Conservation (phyloP, 2,113 vertebrate species). For the Steatornis caripensis region DNA sequence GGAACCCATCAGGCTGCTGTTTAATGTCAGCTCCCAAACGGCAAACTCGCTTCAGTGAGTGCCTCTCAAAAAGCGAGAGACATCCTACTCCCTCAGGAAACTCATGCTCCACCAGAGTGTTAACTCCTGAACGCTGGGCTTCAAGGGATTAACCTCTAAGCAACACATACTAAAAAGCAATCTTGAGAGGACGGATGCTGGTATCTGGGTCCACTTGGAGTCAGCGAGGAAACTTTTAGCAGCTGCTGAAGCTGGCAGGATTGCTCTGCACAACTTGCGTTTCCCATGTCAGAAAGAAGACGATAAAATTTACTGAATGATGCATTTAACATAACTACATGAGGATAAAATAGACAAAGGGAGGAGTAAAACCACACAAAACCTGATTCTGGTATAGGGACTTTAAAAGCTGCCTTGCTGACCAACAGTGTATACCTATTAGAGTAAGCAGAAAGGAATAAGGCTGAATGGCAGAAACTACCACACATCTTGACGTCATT, state of each 20-base stretch:
- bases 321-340: background rate
- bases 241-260: background rate
- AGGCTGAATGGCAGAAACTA: background rate
- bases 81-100: background rate
- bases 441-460: background rate
- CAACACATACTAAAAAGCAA: background rate
- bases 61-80: background rate
- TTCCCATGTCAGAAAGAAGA: background rate
- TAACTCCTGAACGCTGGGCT: background rate
- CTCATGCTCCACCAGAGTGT: background rate
- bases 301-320: background rate
- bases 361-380: background rate
- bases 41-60: rapidly evolving
- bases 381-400: background rate
- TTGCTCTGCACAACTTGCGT: background rate
- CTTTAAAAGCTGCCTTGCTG: background rate
- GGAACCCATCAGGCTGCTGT: background rate
- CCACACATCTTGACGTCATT: background rate
- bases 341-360: background rate
- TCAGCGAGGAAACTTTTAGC: background rate
- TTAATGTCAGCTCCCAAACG: background rate
- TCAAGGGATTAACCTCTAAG: background rate
- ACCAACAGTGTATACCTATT: background rate
- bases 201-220: background rate
- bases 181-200: background rate